A percentile compares a stretch with the other conserved stretches of the same genome.
Evolutionary conservation across 2,113 vertebrate genomes (phyloP).

Genomic region (Crotalus horridus): DNA sequence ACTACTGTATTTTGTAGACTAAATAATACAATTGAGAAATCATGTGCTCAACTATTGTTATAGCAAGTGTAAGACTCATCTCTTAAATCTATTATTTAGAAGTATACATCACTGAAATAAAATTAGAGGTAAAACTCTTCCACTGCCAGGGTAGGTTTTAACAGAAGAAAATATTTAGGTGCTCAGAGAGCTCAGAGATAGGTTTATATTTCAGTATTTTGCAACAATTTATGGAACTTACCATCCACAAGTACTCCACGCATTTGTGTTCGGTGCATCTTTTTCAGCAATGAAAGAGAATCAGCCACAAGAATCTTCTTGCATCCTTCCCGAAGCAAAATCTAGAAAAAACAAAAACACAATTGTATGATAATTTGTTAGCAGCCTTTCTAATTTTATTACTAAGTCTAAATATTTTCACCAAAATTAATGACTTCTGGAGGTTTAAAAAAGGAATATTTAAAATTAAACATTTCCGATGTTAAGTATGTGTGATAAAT

Average conservation of each 20-base stretch:
- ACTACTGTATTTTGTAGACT: slow-evolving; percentile 13
- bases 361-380: not conserved
- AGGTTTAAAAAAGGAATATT: not conserved
- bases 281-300: slow-evolving; percentile 90
- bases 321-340: slow-evolving; percentile 92
- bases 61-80: not conserved
- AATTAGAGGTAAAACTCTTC: not conserved
- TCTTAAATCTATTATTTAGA: not conserved
- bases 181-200: not conserved
- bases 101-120: not conserved
- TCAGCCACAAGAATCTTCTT: slow-evolving; percentile 98
- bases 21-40: not conserved
- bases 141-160: not conserved
- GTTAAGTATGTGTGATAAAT: not conserved
- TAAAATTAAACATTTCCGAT: not conserved
- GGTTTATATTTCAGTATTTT: not conserved
- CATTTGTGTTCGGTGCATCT: slow-evolving; percentile 95
- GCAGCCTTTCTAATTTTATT: not conserved
- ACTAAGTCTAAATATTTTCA: not conserved
- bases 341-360: slow-evolving; percentile 68
- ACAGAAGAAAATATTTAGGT: not conserved
- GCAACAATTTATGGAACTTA: slow-evolving; percentile 50
- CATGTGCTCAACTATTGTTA: not conserved
- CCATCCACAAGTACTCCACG: slow-evolving; percentile 89
- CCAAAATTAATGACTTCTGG: not conserved